Evolutionary conservation across 92 coral and sea anemone genomes (phyloP), one percentile per base, ranked within the genome.

Genomic region (Pocillopora meandrina): DNA sequence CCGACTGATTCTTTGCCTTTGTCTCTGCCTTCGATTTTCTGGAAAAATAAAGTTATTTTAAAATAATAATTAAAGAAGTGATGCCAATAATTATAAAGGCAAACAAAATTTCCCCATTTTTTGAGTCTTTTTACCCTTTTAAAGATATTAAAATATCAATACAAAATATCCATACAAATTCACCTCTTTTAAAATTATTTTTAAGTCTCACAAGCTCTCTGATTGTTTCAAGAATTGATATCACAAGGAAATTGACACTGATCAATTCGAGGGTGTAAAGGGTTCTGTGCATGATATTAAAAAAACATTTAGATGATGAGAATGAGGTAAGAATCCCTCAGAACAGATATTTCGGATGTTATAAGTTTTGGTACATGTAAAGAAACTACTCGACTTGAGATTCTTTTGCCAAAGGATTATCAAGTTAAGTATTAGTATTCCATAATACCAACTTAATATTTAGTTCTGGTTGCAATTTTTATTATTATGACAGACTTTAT

Each of bases 351-450:
- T 69, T 69, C 42, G 31, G 42, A 23, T 69, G 73, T 20, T 23
- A 20, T 69, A 69, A 69, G 42, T 69, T 69, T 69, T 69, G 73
- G 73, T 69, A 69, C 73, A 69, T 69, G 73, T 69, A 69, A 69
- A 69, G 55, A 69, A 69, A 69, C 21, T 69, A 69, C 73, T 69
- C 73, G 49, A 69, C 12, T 69, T 69, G 73, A 69, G 73, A 69
- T 69, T 23, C 73, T 69, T 69, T 69, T 69, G 55, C 47, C 21
- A 20, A 69, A 69, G 73, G 73, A 69, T 69, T 69, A 69, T 69
- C 73, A 69, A 69, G 73, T 69, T 69, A 20, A 69, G 73, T n/a
- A 69, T 69, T 69, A 69, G 73, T 69, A 69, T 69, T 69, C 73
- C 73, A 69, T 69, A 23, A 69, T 69, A 62, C 66, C 17, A 62